A percentile compares a stretch with the other conserved stretches of the same genome.
Conservation (phyloP, 2,888 invertebrate genomes). For the Xanthia togata region DNA sequence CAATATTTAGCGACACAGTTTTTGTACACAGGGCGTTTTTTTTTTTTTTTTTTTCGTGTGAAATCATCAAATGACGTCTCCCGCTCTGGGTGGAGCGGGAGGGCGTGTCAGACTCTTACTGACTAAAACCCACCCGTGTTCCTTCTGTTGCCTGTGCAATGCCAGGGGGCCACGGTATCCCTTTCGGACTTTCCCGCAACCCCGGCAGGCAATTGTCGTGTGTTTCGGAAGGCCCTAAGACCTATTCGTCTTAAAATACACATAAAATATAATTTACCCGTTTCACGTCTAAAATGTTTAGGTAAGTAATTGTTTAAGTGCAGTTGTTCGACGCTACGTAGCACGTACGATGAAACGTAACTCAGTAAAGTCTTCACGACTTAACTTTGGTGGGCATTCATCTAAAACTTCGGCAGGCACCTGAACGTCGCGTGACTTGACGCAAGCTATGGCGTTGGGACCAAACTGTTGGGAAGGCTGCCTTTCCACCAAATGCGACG, state of each 20-base stretch:
- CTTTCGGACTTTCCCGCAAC: no score
- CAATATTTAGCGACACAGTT: not conserved
- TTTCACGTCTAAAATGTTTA: conserved; percentile 10
- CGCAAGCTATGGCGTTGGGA: conserved; percentile 61
- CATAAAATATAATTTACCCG: not conserved
- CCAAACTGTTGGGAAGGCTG: conserved; percentile 50
- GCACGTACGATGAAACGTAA: conserved; percentile 74
- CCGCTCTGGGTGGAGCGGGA: no score
- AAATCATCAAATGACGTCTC: no score
- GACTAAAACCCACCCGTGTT: no score
- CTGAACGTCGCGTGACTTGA: conserved; percentile 78
- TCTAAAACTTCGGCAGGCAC: conserved; percentile 84
- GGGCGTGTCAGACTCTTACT: no score
- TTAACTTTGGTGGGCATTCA: conserved; percentile 83
- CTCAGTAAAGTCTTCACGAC: conserved; percentile 78
- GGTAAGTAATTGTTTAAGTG: conserved; percentile 70
- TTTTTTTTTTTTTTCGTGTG: no score
- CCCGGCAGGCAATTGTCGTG: no score
- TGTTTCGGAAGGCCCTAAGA: not conserved
- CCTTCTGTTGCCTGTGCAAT: no score
- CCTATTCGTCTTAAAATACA: not conserved
- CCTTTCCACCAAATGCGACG: not conserved
- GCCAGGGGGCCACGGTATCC: no score
- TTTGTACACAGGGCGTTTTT: no score
- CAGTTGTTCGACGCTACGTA: conserved; percentile 71